phyloP scores from a whole-genome alignment of 2,888 invertebrate genomes.

The Dicyrtomina minuta region DNA sequence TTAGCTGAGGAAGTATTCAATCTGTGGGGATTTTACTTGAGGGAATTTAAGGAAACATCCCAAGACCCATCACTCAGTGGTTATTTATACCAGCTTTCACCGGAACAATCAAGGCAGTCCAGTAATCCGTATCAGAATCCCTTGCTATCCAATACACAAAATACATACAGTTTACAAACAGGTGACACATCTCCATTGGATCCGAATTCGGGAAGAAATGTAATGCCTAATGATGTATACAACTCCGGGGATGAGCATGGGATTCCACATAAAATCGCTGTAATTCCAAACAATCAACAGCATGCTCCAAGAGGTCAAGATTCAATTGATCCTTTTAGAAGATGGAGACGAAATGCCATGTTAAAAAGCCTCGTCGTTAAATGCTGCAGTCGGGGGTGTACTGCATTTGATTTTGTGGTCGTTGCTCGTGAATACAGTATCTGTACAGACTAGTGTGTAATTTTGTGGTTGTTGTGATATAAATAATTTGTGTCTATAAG shows the following conservation, averaged over 20 bases:
- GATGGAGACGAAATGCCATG: conserved; percentile 7
- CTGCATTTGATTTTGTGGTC: not conserved
- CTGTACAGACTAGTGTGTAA: not conserved
- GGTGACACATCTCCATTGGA: not conserved
- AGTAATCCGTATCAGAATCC: too few relatives aligned
- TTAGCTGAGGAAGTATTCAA: too few relatives aligned
- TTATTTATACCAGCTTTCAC: not conserved
- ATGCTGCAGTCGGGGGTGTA: conserved; percentile 4
- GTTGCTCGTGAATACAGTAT: conserved; percentile 1
- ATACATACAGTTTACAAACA: not conserved
- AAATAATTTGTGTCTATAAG: too few relatives aligned
- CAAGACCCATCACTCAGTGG: not conserved
- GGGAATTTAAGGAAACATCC: not conserved
- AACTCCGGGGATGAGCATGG: too few relatives aligned
- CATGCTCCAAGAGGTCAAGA: not conserved
- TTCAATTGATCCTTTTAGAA: not conserved
- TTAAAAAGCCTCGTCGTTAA: not conserved
- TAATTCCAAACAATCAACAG: not conserved
- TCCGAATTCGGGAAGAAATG: not conserved
- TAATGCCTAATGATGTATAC: too few relatives aligned
- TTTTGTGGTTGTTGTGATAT: too few relatives aligned
- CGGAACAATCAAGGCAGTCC: conserved; percentile 7
- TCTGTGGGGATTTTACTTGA: conserved; percentile 1
- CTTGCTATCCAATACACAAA: not conserved
- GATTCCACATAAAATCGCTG: not conserved